These are phyloP conservation scores for Ips nitidus DNA, from an alignment of 1,140 invertebrate genomes.

Conservation along the genomic window DNA sequence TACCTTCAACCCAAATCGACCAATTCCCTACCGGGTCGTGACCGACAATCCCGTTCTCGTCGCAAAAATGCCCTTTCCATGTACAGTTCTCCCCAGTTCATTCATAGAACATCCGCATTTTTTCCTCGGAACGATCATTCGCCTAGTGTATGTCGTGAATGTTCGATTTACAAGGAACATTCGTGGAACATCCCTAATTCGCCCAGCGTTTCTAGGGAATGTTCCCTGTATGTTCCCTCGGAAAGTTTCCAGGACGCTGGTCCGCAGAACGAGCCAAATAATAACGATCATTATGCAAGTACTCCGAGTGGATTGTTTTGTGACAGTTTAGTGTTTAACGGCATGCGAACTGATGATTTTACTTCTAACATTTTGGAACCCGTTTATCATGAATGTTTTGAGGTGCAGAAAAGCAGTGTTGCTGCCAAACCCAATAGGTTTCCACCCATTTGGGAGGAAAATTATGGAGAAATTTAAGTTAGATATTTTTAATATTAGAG, in stretches of 20 bases:
- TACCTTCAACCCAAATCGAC: conserved; percentile 48
- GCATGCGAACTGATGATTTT: conserved; percentile 6
- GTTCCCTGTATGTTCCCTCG: conserved; percentile 27
- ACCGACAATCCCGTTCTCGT: conserved; percentile 53
- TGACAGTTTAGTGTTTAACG: conserved; percentile 7
- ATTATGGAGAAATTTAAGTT: conserved; percentile 44
- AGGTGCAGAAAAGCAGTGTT: conserved; percentile 1
- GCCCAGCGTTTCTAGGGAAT: conserved; percentile 27
- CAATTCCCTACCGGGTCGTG: conserved; percentile 52
- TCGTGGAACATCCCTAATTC: conserved; percentile 28
- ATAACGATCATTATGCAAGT: conserved; percentile 37
- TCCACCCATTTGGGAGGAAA: conserved; percentile 40
- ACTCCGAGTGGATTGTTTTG: conserved; percentile 6
- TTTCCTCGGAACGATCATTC: conserved; percentile 24
- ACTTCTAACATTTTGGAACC: conserved; percentile 34
- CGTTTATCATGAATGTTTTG: conserved; percentile 44
- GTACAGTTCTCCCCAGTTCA: conserved; percentile 48
- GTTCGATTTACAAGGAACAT: conserved; percentile 27
- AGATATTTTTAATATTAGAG: not conserved
- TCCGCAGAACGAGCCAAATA: conserved; percentile 13
- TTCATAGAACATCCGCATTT: conserved; percentile 36
- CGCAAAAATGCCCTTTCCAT: conserved; percentile 48
- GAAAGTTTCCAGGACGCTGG: not conserved
- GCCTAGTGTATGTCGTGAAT: conserved; percentile 30
- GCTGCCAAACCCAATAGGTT: conserved; percentile 3